Evolutionary conservation across 2,797 vertebrate genomes (phyloP).

Genomic region (Gallinago solitaria): DNA sequence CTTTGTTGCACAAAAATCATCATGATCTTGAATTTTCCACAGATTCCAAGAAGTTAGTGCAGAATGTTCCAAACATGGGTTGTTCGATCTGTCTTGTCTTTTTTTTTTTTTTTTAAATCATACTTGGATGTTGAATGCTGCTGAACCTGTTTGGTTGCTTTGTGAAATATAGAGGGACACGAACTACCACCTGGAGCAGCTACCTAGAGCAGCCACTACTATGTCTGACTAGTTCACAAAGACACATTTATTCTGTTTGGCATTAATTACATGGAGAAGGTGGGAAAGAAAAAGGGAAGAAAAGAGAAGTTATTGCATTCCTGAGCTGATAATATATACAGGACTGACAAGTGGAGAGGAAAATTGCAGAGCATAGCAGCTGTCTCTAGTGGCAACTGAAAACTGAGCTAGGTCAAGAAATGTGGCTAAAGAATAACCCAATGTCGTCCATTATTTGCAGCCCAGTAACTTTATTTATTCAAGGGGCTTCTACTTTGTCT

Average conservation of each 20-base stretch:
- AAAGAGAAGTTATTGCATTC: slow-evolving; percentile 49
- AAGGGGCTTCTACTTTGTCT: neutral
- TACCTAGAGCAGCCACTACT: neutral
- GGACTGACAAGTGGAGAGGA: neutral
- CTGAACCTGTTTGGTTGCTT: slow-evolving; percentile 17
- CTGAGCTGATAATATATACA: neutral
- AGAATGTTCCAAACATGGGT: neutral
- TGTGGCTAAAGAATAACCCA: neutral
- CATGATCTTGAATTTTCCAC: neutral
- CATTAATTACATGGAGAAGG: slow-evolving; percentile 27
- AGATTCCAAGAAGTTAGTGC: neutral
- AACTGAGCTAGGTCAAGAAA: neutral
- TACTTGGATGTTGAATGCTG: neutral
- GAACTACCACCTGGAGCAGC: neutral
- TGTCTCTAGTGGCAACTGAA: neutral
- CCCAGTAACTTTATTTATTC: neutral
- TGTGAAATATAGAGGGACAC: neutral
- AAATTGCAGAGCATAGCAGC: neutral
- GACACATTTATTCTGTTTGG: slow-evolving; percentile 7
- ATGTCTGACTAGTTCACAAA: slow-evolving; percentile 10
- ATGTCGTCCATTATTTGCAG: neutral
- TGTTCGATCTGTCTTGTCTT: neutral
- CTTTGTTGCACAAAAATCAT: neutral
- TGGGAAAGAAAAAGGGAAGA: slow-evolving; percentile 1
- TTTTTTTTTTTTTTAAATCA: neutral